A percentile compares a stretch with the other conserved stretches of the same genome.
These are phyloP conservation scores for Oophaga sylvatica DNA, from an alignment of 2,797 vertebrate species.

Conservation along the genomic window DNA sequence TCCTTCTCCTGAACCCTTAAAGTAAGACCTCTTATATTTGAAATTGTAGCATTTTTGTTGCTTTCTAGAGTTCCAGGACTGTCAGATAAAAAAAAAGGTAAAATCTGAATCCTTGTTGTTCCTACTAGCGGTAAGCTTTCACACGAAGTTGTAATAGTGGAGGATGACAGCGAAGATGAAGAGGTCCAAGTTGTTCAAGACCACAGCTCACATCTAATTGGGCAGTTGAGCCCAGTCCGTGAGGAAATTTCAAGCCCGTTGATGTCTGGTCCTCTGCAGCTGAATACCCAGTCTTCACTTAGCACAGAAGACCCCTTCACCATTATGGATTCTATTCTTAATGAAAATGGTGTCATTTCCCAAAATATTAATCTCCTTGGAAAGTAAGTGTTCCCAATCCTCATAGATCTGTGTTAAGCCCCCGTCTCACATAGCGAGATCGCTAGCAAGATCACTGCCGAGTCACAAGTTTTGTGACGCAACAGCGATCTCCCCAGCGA, in stretches of 20 bases:
- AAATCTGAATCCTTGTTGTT: slow-evolving; percentile 31
- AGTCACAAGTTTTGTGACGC: too few relatives aligned
- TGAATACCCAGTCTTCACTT: slow-evolving; percentile 80
- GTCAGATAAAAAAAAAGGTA: neutral
- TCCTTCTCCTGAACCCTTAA: slow-evolving; percentile 72
- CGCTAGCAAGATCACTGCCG: too few relatives aligned
- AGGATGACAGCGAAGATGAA: slow-evolving; percentile 80
- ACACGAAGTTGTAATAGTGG: slow-evolving; percentile 80
- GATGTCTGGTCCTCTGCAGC: slow-evolving; percentile 79
- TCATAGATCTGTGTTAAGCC: neutral
- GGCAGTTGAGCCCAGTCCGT: slow-evolving; percentile 64
- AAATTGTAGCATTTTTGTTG: too few relatives aligned
- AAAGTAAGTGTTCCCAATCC: slow-evolving; percentile 80
- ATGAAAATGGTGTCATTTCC: slow-evolving; percentile 86
- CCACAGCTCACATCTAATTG: slow-evolving; percentile 64
- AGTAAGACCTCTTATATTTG: slow-evolving; percentile 69
- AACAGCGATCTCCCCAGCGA: too few relatives aligned
- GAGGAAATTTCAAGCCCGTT: slow-evolving; percentile 67
- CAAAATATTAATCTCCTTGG: slow-evolving; percentile 95
- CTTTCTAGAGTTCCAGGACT: neutral
- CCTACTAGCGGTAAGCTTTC: slow-evolving; percentile 71
- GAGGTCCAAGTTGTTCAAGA: slow-evolving; percentile 75
- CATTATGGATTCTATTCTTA: slow-evolving; percentile 97
- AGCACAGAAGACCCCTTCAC: slow-evolving; percentile 89
- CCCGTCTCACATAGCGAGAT: too few relatives aligned